phyloP scores from a whole-genome alignment of 2,113 vertebrate genomes.

The Tonatia bakeri region DNA sequence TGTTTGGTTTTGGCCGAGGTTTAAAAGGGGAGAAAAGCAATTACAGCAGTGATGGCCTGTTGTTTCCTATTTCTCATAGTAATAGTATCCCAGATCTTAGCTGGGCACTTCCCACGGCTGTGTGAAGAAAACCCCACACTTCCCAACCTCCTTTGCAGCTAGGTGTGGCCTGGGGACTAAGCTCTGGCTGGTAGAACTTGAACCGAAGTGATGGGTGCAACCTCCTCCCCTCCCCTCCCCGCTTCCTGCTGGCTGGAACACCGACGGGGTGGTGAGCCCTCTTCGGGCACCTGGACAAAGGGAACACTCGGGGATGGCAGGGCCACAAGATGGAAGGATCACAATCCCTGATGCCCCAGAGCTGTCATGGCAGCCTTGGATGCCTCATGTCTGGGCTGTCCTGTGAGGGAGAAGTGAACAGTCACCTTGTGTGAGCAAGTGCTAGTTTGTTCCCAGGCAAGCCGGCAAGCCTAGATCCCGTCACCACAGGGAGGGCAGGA shows the following conservation, averaged over 20 bases:
- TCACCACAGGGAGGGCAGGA: neutral
- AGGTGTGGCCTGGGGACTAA: rapidly evolving
- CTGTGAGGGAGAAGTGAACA: neutral
- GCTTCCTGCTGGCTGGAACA: neutral
- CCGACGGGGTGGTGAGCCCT: neutral
- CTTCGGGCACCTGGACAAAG: neutral
- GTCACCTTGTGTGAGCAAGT: neutral
- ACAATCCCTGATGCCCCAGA: neutral
- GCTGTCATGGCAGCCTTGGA: neutral
- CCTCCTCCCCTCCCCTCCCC: neutral
- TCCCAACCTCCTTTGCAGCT: neutral
- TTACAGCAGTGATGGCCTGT: neutral
- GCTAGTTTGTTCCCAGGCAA: neutral
- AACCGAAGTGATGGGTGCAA: neutral
- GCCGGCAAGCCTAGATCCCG: neutral
- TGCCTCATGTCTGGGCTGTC: neutral
- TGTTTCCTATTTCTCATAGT: neutral
- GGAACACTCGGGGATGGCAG: neutral
- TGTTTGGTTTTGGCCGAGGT: neutral
- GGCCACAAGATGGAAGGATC: neutral
- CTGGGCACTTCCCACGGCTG: neutral
- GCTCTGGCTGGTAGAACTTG: neutral
- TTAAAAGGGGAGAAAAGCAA: neutral
- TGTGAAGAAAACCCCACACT: neutral
- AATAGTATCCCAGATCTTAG: neutral